phyloP scores from a whole-genome alignment of 2,113 vertebrate species.

The Gasterosteus nipponicus region DNA sequence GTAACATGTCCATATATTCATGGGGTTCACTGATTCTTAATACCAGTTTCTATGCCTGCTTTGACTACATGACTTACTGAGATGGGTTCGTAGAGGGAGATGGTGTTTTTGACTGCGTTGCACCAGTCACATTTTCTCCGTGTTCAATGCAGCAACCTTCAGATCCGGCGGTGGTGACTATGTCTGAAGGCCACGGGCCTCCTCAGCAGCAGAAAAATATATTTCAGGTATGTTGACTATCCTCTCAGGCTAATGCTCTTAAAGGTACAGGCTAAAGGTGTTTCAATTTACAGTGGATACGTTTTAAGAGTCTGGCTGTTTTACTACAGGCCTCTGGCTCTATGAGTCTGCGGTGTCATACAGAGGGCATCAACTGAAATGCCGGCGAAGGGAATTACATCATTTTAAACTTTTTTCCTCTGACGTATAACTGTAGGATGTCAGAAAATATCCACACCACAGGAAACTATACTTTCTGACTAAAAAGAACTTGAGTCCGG shows the following conservation, averaged over 20 bases:
- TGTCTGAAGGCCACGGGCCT: constrained; percentile 84
- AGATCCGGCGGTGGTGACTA: constrained; percentile 85
- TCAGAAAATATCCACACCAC: background rate
- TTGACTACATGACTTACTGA: constrained; percentile 2
- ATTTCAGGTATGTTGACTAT: constrained; percentile 82
- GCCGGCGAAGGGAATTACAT: background rate
- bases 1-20: background rate
- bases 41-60: background rate
- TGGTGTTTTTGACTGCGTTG: background rate
- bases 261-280: too few species aligned
- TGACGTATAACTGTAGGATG: background rate
- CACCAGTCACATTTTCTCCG: background rate
- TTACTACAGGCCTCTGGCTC: background rate
- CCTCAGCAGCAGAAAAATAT: constrained; percentile 89
- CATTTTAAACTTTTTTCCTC: too few species aligned
- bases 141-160: constrained; percentile 81
- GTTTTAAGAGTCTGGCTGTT: background rate
- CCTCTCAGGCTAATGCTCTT: background rate
- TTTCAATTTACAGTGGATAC: too few species aligned
- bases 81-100: constrained; percentile 16
- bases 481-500: background rate
- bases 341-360: background rate
- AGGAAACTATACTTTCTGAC: background rate
- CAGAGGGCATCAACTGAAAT: background rate
- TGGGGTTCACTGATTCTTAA: background rate